phyloP scores from a whole-genome alignment of 2,888 invertebrate species.

The Zhengitettix transpicula region DNA sequence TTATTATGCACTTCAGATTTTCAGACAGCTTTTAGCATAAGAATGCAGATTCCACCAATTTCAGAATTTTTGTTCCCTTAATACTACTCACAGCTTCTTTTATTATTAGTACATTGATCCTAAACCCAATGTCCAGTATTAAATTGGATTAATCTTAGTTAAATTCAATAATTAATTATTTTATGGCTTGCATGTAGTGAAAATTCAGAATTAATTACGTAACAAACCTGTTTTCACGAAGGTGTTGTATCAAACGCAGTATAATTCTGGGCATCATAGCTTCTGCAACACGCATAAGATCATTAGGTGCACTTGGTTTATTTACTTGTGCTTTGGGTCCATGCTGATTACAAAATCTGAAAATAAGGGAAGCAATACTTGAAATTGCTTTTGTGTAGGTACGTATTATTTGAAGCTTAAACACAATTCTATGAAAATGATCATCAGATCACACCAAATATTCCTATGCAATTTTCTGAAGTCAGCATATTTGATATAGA shows the following conservation, averaged over 20 bases:
- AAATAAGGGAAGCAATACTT: slow-evolving; percentile 14
- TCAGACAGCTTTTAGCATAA: too few species aligned
- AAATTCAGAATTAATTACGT: background rate
- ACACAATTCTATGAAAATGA: too few species aligned
- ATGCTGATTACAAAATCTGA: slow-evolving; percentile 80
- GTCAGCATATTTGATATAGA: too few species aligned
- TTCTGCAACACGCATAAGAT: slow-evolving; percentile 80
- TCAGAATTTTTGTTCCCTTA: background rate
- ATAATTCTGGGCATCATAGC: slow-evolving; percentile 89
- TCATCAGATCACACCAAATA: too few species aligned
- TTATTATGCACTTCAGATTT: too few species aligned
- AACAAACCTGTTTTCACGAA: slow-evolving; percentile 61
- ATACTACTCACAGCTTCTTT: background rate
- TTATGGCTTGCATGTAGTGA: too few species aligned
- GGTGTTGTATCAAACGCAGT: slow-evolving; percentile 73
- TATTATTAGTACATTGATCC: background rate
- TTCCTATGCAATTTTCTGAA: too few species aligned
- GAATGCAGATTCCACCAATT: too few species aligned
- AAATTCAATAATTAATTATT: background rate
- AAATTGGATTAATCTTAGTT: background rate
- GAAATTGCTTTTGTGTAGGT: too few species aligned
- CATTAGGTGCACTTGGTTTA: slow-evolving; percentile 59
- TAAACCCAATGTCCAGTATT: background rate
- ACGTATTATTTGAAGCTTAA: too few species aligned
- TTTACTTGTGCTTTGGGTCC: slow-evolving; percentile 75